These are phyloP conservation scores for Hydrozoanthus tunicans DNA, from an alignment of 64 coral and sea anemone genomes.

Conservation along the genomic window DNA sequence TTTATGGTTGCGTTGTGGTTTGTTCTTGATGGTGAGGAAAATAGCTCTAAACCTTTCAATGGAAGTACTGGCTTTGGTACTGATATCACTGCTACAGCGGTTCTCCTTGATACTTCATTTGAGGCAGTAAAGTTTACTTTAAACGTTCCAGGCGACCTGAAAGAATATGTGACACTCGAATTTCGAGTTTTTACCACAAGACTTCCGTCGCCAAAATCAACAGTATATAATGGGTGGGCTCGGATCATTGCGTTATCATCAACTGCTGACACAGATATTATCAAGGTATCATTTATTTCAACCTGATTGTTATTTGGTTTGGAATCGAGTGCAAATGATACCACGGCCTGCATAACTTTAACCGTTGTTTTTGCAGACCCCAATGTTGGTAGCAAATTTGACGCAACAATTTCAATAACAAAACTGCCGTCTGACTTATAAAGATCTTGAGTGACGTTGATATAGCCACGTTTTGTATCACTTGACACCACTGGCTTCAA, in stretches of 20 bases:
- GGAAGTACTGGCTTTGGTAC: constrained; percentile 53
- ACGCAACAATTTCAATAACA: constrained; percentile 32
- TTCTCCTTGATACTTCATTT: constrained; percentile 51
- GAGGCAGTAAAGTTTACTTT: constrained; percentile 59
- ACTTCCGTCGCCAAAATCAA: constrained; percentile 63
- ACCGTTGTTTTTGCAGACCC: not conserved
- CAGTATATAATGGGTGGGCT: constrained; percentile 27
- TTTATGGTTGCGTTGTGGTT: constrained; percentile 35
- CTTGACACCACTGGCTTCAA: constrained; percentile 18
- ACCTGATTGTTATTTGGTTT: constrained; percentile 1
- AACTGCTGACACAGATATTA: constrained; percentile 47
- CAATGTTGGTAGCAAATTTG: constrained; percentile 37
- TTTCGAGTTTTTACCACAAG: not conserved
- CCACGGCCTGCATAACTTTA: constrained; percentile 33
- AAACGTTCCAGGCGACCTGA: constrained; percentile 6
- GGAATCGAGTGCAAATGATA: constrained; percentile 33
- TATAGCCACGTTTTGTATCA: constrained; percentile 8
- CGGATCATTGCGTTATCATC: not conserved
- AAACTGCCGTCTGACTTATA: constrained; percentile 64
- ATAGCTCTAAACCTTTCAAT: constrained; percentile 35
- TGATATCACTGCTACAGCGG: not conserved
- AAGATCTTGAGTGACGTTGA: constrained; percentile 7
- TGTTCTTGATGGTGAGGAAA: constrained; percentile 17
- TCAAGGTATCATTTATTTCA: constrained; percentile 32
- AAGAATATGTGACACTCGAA: constrained; percentile 28